Evolutionary conservation across 2,888 invertebrate genomes (phyloP).

Genomic region (Drosophila paracracens): DNA sequence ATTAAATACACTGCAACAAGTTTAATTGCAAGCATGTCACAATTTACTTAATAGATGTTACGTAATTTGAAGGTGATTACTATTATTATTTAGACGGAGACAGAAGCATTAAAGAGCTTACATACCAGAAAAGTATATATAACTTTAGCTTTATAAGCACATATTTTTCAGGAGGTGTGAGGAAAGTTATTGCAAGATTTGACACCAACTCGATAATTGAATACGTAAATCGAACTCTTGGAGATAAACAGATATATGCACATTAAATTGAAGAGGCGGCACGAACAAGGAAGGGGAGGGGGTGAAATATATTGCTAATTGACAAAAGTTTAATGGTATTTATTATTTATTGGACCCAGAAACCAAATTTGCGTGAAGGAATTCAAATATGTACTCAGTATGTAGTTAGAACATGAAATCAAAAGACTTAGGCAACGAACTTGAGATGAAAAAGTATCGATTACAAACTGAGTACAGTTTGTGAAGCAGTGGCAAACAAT

Average conservation of each 20-base stretch:
- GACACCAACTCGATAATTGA: background rate
- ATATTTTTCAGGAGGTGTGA: background rate
- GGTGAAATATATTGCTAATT: background rate
- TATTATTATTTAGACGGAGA: background rate
- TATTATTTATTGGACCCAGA: background rate
- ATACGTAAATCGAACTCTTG: background rate
- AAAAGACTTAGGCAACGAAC: constrained; percentile 77
- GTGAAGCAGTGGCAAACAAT: background rate
- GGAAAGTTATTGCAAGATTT: background rate
- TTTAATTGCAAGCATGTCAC: constrained; percentile 4
- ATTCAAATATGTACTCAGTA: constrained; percentile 5
- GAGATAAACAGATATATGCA: background rate
- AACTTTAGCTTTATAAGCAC: background rate
- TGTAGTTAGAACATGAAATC: constrained; percentile 5
- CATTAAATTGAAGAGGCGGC: background rate
- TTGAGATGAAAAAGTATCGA: constrained; percentile 29
- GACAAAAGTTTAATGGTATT: constrained; percentile 1
- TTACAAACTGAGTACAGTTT: background rate
- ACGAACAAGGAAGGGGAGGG: background rate
- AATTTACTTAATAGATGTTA: background rate
- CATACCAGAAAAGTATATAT: background rate
- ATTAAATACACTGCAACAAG: constrained; percentile 22
- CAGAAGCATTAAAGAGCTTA: background rate
- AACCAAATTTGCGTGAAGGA: constrained; percentile 9
- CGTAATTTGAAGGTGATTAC: constrained; percentile 14